Base-by-base conservation (phyloP, 2,113 vertebrate genomes). In the Malurus alboscapulatus region DNA sequence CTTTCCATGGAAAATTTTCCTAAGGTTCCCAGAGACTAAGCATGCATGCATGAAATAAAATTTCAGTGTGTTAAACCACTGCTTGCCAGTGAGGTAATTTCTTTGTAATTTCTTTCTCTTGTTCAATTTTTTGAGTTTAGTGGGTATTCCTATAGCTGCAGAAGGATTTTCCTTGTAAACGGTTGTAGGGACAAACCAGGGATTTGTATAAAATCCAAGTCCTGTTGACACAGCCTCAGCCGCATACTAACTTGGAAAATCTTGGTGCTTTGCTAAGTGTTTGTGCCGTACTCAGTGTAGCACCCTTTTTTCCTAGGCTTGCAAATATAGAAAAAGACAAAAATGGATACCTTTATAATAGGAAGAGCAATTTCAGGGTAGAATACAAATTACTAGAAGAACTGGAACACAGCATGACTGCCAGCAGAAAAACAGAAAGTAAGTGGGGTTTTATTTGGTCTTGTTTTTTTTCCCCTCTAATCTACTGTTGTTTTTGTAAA, bases 261-360 rank as follows among this genome's bases (percentile, higher is more conserved):
- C 6, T 17, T 48, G 10, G 20, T 21, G 8, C 14, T 76, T 76
- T 87, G 9, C 14, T 44, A 40, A 92, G 77, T 89, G 15, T 63
- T 51, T 1, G 0, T 68, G 24, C 29, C 30, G 88, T 58, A 48
- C 9, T 77, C 9, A 78, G 61, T 75, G 24, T 84, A 34, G 45
- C 55, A 84, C n/a, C 63, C 45, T 96, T 97, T 92, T 95, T 84
- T 63, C 18, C 42, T 94, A 99, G 99, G 96, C 96, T 98, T 97
- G 97, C 97, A 75, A 98, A 98, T 95, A 92, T 98, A 84, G 98
- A 99, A 96, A 99, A 98, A 96, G 98, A 98, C 80, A 98, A 96
- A 94, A 96, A 68, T n/a, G 80, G 95, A 82, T 95, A 91, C 79
- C 95, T 97, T 86, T 98, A 97, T 95, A 98, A 95, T 71, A 98